These are phyloP conservation scores for Smithornis capensis DNA, from an alignment of 2,113 vertebrate species.

Conservation along the genomic window DNA sequence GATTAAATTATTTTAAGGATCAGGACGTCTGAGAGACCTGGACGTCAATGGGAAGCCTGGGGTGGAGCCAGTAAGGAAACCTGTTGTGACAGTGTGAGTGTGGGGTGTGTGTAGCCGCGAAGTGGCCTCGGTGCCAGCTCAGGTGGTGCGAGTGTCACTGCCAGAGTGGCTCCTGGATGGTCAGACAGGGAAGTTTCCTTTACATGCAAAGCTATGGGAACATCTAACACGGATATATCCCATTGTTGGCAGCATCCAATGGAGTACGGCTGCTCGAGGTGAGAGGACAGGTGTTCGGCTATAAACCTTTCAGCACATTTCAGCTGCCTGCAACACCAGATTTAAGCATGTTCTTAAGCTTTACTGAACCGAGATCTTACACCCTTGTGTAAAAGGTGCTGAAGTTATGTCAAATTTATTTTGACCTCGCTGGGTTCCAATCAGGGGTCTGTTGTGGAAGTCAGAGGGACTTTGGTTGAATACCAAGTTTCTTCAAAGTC, in stretches of 20 bases:
- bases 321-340: not conserved
- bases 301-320: not conserved
- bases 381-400: not conserved
- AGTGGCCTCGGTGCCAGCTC: not conserved
- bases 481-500: not conserved
- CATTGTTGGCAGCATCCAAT: not conserved
- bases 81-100: too few relatives aligned
- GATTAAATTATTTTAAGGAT: not conserved
- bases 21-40: not conserved
- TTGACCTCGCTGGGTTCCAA: not conserved
- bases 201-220: not conserved
- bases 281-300: not conserved
- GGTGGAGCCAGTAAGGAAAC: not conserved
- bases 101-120: too few relatives aligned
- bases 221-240: not conserved
- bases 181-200: not conserved
- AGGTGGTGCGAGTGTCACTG: rapidly evolving
- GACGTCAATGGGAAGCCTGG: not conserved
- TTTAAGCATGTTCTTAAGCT: not conserved
- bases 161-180: not conserved
- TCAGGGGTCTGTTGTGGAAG: not conserved
- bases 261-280: not conserved
- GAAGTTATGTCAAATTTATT: not conserved
- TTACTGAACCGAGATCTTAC: not conserved
- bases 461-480: not conserved